These are phyloP conservation scores for Deladenus siricidicola DNA, from an alignment of 2,888 invertebrate genomes.

Conservation along the genomic window DNA sequence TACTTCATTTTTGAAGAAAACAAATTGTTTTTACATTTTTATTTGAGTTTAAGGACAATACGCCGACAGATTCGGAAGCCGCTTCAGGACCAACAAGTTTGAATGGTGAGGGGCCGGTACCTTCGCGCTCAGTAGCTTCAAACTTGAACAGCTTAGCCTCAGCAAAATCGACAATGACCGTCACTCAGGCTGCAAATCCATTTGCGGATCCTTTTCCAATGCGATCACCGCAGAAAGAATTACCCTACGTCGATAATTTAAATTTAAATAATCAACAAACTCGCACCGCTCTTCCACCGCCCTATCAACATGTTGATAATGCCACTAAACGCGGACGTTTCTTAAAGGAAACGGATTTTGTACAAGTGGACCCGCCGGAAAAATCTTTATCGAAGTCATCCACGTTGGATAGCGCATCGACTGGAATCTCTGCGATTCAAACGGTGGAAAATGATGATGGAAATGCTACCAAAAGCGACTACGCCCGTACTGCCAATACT, in stretches of 20 bases:
- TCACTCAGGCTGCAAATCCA: background rate
- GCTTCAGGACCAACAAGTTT: slow-evolving; percentile 1
- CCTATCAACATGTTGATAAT: background rate
- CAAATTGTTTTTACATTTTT: too few relatives aligned
- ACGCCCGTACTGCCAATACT: too few relatives aligned
- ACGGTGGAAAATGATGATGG: too few relatives aligned
- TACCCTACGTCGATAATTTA: background rate
- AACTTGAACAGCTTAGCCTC: background rate
- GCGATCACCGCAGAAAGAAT: slow-evolving; percentile 12
- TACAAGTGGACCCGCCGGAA: too few relatives aligned
- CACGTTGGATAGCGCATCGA: too few relatives aligned
- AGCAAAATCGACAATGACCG: background rate
- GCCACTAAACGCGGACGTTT: background rate
- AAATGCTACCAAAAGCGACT: too few relatives aligned
- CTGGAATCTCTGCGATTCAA: too few relatives aligned
- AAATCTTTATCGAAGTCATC: too few relatives aligned
- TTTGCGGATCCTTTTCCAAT: slow-evolving; percentile 10
- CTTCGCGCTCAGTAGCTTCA: background rate
- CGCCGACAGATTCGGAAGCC: background rate
- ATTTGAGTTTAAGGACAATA: background rate
- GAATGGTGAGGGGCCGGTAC: background rate
- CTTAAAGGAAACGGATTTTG: background rate
- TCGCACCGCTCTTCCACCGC: background rate
- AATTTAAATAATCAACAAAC: too few relatives aligned
- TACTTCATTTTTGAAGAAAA: too few relatives aligned